These are phyloP conservation scores for Magallana gigas DNA, from an alignment of 1,140 invertebrate genomes.

Conservation along the genomic window DNA sequence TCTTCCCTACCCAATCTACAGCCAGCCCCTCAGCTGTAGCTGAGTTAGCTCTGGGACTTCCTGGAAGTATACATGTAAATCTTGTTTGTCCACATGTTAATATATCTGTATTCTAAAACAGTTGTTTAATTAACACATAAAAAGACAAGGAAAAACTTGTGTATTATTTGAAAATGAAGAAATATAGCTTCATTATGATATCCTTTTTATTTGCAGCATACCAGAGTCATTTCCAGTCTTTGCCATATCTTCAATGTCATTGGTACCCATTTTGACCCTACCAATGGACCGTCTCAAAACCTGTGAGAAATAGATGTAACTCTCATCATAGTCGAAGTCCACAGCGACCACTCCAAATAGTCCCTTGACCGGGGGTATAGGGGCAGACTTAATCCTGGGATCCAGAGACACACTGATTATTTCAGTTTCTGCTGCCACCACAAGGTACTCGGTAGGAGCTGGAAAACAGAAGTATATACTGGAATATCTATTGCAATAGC, in stretches of 20 bases:
- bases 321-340: slow-evolving; percentile 76
- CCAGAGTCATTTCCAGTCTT: slow-evolving; percentile 45
- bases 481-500: not conserved
- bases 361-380: slow-evolving; percentile 86
- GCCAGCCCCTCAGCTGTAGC: slow-evolving; percentile 89
- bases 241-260: slow-evolving; percentile 63
- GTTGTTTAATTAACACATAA: no score
- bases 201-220: not conserved
- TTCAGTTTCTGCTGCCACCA: slow-evolving; percentile 95
- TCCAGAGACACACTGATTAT: slow-evolving; percentile 92
- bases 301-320: slow-evolving; percentile 86
- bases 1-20: slow-evolving; percentile 97
- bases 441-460: slow-evolving; percentile 90
- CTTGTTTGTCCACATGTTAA: no score
- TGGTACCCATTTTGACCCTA: slow-evolving; percentile 62
- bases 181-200: no score
- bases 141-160: no score
- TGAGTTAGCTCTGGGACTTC: slow-evolving; percentile 45
- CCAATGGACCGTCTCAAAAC: slow-evolving; percentile 68
- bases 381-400: slow-evolving; percentile 88
- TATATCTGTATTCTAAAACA: no score
- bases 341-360: slow-evolving; percentile 70
- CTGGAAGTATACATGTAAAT: not conserved
- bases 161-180: no score
- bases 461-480: slow-evolving; percentile 73